A percentile compares a stretch with the other conserved stretches of the same genome.
phyloP scores from a whole-genome alignment of 1,140 invertebrate species.

The Drosophila leontia region DNA sequence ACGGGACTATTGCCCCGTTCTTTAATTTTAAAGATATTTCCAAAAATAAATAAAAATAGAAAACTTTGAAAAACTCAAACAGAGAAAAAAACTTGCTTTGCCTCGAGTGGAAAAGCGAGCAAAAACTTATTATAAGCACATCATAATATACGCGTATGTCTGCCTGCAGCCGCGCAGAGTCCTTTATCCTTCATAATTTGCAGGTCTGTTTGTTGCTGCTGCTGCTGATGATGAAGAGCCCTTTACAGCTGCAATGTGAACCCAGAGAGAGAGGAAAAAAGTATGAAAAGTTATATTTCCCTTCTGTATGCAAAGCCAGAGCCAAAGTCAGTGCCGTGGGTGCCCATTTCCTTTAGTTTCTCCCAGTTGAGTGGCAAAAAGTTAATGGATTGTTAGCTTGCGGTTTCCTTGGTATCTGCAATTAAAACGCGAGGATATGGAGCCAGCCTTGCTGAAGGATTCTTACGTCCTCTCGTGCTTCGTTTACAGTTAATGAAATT shows the following conservation, averaged over 20 bases:
- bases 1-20: background rate
- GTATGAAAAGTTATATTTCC: slow-evolving; percentile 28
- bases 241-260: slow-evolving; percentile 49
- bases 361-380: slow-evolving; percentile 75
- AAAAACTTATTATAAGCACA: slow-evolving; percentile 60
- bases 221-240: slow-evolving; percentile 69
- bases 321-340: slow-evolving; percentile 55
- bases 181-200: slow-evolving; percentile 72
- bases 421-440: slow-evolving; percentile 61
- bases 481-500: slow-evolving; percentile 77
- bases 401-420: slow-evolving; percentile 72
- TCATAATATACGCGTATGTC: slow-evolving; percentile 37
- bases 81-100: slow-evolving; percentile 68
- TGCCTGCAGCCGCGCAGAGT: slow-evolving; percentile 34
- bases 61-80: slow-evolving; percentile 60
- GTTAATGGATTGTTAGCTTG: slow-evolving; percentile 83
- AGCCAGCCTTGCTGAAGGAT: slow-evolving; percentile 21
- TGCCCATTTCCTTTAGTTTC: slow-evolving; percentile 56
- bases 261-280: slow-evolving; percentile 22
- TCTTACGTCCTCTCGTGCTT: slow-evolving; percentile 47
- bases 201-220: slow-evolving; percentile 48
- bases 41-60: slow-evolving; percentile 14
- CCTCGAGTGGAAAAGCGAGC: slow-evolving; percentile 44
- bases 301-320: slow-evolving; percentile 59
- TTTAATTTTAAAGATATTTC: background rate